Conservation (phyloP, 2,888 invertebrate species). For the Conus canariensis region DNA sequence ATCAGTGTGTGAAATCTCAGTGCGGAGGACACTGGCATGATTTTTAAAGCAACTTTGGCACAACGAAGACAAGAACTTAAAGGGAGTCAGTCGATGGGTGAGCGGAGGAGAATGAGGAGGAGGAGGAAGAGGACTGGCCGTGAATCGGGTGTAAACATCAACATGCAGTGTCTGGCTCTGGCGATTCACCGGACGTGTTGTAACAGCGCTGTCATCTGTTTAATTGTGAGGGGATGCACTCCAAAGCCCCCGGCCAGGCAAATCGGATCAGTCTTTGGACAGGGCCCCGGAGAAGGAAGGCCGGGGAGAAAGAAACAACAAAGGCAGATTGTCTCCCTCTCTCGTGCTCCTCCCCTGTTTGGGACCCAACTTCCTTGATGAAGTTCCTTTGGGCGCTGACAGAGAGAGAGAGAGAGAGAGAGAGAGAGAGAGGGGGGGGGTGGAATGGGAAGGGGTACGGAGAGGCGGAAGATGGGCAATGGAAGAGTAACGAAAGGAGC, state of each 20-base stretch:
- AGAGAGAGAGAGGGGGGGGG: not conserved
- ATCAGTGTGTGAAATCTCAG: no score
- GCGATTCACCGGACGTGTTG: not conserved
- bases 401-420: not conserved
- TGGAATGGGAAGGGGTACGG: not conserved
- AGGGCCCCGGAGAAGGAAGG: not conserved
- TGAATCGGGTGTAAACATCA: not conserved
- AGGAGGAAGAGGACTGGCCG: not conserved
- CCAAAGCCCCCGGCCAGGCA: not conserved
- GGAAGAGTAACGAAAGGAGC: no score
- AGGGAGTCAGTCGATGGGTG: not conserved
- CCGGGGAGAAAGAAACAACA: not conserved
- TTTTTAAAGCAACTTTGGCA: no score
- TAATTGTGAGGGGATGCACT: constrained; percentile 5
- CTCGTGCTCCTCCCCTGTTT: not conserved
- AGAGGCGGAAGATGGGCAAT: not conserved
- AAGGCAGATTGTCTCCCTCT: not conserved
- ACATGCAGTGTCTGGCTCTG: not conserved
- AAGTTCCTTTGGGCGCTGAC: not conserved
- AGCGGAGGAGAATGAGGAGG: not conserved
- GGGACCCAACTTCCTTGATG: not conserved
- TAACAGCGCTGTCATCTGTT: constrained; percentile 10
- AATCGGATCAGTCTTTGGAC: not conserved
- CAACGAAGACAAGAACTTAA: not conserved
- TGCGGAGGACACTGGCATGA: no score